Base-by-base conservation (phyloP, 2,888 invertebrate species). In the Girardia tigrina region DNA sequence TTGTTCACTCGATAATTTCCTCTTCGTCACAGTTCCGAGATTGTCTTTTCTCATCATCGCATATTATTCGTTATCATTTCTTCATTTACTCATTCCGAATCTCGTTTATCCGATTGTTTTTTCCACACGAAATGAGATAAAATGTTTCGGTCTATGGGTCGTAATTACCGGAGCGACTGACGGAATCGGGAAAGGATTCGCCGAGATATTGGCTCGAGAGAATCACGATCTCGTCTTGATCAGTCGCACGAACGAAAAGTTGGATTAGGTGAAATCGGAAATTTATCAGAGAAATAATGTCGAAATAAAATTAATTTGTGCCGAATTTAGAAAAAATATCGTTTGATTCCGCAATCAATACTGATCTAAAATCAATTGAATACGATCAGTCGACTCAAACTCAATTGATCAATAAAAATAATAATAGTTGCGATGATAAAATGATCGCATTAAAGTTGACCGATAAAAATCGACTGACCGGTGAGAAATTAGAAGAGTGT, bases 111-210 rank as follows among this genome's bases (percentile, higher is more conserved):
- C 56, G n/a, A 12, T 56, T 56, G 56, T 56, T 20, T 56, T 56
- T 56, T 56, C 56, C n/a, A 56, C 6, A 12, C 56, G 56, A 6
- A 4, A 56, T 12, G 56, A 56, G 23, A 56, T 56, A n/a, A 56
- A 16, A 56, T 20, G 23, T 8, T 8, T 12, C 23, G 56, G 56
- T 6, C n/a, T 20, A 6, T 56, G 56, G 56, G 56, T 16, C 4
- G 56, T 56, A 12, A 56, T 56, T 20, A 56, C 56, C 23, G 56
- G 56, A 56, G 56, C 56, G n/a, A 56, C 56, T n/a, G 56, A 56
- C 23, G 56, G 56, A 2, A 56, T 56, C n/a, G 56, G 56, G n/a
- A 56, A 56, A 56, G 56, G 20, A 12, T 56, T 56, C 23, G 56
- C 56, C n/a, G 56, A 56, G n/a, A 20, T 56, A 56, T n/a, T 56